Evolutionary conservation across 64 coral and sea anemone genomes (phyloP).

Genomic region (Stichodactyla helianthus): DNA sequence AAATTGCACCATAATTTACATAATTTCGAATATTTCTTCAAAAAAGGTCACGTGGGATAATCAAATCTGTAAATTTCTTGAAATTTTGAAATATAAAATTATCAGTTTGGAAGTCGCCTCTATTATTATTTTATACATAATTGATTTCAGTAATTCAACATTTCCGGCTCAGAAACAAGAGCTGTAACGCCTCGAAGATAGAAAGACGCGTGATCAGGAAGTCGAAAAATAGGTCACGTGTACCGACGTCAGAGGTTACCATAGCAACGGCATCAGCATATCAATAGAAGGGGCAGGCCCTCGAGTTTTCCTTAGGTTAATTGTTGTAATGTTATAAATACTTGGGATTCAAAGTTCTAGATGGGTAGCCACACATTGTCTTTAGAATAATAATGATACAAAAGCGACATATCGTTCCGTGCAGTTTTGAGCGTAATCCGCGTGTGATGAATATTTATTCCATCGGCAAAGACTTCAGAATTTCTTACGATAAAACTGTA

Average conservation of each 20-base stretch:
- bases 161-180: neutral
- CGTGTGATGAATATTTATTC: neutral
- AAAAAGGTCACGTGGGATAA: slow-evolving; percentile 5
- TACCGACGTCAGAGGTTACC: neutral
- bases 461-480: neutral
- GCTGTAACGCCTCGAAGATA: neutral
- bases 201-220: neutral
- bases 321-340: neutral
- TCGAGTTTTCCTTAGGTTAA: neutral
- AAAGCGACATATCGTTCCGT: neutral
- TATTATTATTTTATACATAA: neutral
- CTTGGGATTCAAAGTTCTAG: neutral
- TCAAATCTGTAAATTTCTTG: neutral
- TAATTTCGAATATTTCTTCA: neutral
- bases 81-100: no score
- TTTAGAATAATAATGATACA: neutral
- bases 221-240: neutral
- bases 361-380: neutral
- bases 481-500: no score
- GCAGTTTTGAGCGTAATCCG: neutral
- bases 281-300: neutral
- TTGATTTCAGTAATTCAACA: slow-evolving; percentile 2
- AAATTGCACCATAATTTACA: neutral
- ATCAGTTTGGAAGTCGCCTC: no score
- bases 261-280: neutral